Conservation (phyloP, 2,797 vertebrate species). For the Synaphobranchus kaupii region DNA sequence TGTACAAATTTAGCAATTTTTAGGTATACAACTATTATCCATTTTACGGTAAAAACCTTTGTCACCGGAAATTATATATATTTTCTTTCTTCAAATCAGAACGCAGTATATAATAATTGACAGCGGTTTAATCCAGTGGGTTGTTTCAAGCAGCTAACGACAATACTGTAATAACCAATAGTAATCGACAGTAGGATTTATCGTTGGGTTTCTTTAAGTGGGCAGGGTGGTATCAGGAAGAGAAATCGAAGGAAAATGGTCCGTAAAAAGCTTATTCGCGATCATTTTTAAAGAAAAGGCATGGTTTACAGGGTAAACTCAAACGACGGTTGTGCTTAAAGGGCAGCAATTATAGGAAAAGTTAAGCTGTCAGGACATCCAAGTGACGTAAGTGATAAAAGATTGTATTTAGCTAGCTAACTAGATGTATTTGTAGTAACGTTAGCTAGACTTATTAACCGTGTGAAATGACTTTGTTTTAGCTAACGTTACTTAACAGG, state of each 20-base stretch:
- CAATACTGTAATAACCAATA: neutral
- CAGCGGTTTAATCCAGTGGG: slow-evolving; percentile 21
- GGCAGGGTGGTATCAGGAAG: slow-evolving; percentile 32
- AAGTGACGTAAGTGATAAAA: slow-evolving; percentile 14
- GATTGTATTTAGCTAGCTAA: neutral
- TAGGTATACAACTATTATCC: neutral
- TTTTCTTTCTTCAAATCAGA: slow-evolving; percentile 18
- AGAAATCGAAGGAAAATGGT: slow-evolving; percentile 20
- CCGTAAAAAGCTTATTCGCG: slow-evolving; percentile 19
- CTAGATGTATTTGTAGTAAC: neutral
- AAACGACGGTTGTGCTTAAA: neutral
- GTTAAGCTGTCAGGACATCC: slow-evolving; percentile 17
- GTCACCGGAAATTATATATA: slow-evolving; percentile 32
- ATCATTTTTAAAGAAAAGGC: neutral
- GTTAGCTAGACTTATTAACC: neutral
- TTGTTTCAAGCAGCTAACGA: neutral
- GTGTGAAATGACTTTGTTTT: neutral
- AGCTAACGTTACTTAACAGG: neutral
- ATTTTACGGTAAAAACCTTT: slow-evolving; percentile 41
- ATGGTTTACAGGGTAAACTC: neutral
- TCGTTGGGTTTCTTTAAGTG: neutral
- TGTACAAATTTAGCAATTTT: neutral
- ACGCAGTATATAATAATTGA: slow-evolving; percentile 24
- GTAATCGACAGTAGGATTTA: neutral
- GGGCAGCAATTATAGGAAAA: neutral